Evolutionary conservation across 2,888 invertebrate genomes (phyloP).

Genomic region (Drosophila recens): DNA sequence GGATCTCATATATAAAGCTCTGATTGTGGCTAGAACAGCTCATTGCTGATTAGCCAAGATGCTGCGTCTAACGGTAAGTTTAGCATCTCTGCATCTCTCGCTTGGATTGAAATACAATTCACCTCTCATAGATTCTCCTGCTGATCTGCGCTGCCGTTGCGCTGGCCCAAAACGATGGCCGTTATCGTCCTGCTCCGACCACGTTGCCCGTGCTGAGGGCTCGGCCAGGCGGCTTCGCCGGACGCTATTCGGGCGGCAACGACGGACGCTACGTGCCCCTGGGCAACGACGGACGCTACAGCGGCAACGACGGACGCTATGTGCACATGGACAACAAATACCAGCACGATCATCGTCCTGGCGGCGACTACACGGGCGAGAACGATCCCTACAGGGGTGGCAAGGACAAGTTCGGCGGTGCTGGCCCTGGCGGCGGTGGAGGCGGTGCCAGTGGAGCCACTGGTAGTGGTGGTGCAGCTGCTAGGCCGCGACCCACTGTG

Average conservation of each 20-base stretch:
- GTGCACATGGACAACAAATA: slow-evolving; percentile 85
- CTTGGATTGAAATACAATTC: not conserved
- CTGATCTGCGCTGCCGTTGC: slow-evolving; percentile 53
- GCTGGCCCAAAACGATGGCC: slow-evolving; percentile 83
- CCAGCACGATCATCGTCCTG: slow-evolving; percentile 73
- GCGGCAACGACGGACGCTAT: slow-evolving; percentile 85
- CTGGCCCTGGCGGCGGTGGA: slow-evolving; percentile 61
- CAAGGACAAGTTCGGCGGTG: slow-evolving; percentile 61
- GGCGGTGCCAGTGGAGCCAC: slow-evolving; percentile 16
- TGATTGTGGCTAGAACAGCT: slow-evolving; percentile 28
- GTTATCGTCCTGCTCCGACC: slow-evolving; percentile 83
- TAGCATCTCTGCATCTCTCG: not conserved
- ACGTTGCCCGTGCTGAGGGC: not conserved
- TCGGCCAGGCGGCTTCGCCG: not conserved
- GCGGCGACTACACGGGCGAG: slow-evolving; percentile 76
- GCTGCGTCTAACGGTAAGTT: slow-evolving; percentile 68
- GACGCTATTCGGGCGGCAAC: slow-evolving; percentile 2
- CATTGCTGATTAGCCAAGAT: slow-evolving; percentile 66
- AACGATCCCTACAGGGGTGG: slow-evolving; percentile 65
- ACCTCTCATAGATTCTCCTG: slow-evolving; percentile 40
- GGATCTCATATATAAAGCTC: slow-evolving; percentile 67
- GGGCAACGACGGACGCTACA: slow-evolving; percentile 80
- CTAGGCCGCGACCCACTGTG: slow-evolving; percentile 17
- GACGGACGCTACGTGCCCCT: slow-evolving; percentile 80
- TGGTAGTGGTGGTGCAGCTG: slow-evolving; percentile 15